These are phyloP conservation scores for Stegostoma tigrinum DNA, from an alignment of 2,113 vertebrate species.

Conservation along the genomic window DNA sequence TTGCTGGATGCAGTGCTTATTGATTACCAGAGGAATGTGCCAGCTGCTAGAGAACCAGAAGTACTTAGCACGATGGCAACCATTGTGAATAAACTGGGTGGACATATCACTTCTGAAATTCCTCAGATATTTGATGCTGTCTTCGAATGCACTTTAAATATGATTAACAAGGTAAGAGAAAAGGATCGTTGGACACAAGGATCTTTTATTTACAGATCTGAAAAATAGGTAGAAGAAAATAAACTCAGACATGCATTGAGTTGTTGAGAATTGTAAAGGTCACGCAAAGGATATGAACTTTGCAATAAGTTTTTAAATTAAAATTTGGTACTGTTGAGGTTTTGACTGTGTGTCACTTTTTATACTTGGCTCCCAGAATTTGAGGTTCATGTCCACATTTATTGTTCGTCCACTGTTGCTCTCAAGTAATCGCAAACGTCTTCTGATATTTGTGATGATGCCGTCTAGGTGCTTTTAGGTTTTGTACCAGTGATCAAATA, in stretches of 20 bases:
- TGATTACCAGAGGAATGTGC: constrained; percentile 96
- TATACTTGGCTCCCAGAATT: neutral
- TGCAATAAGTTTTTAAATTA: neutral
- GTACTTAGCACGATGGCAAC: constrained; percentile 99
- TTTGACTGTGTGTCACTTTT: neutral
- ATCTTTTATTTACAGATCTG: neutral
- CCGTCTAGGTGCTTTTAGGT: neutral
- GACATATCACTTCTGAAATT: constrained; percentile 95
- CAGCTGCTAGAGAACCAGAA: constrained; percentile 92
- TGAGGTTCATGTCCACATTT: neutral
- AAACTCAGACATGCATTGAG: neutral
- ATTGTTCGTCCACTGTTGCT: neutral
- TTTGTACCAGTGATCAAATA: neutral
- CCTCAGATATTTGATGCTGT: constrained; percentile 98
- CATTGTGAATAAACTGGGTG: constrained; percentile 95
- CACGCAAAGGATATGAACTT: neutral
- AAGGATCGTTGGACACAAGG: neutral
- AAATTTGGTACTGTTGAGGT: neutral
- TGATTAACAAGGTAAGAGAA: constrained; percentile 90
- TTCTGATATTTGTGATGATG: neutral
- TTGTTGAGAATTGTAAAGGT: neutral
- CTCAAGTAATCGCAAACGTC: too few species aligned
- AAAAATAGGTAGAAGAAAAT: neutral
- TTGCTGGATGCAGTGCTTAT: constrained; percentile 95
- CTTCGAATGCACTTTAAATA: constrained; percentile 97